Conservation (phyloP, 92 coral and sea anemone genomes). For the Epizoanthus ramosus region DNA sequence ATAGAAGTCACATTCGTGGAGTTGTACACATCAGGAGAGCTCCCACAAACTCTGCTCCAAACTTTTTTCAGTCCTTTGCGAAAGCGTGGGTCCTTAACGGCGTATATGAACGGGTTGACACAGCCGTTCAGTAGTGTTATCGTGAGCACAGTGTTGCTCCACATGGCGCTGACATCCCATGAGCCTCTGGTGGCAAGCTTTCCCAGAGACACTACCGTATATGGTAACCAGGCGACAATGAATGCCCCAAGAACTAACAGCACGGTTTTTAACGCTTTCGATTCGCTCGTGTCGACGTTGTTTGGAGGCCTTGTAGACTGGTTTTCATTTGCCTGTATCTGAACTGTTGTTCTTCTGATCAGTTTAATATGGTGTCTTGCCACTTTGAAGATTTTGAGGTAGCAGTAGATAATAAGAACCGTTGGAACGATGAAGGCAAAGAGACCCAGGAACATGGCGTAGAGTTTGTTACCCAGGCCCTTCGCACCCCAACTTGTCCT, state of each 20-base stretch:
- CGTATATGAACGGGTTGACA: slow-evolving; percentile 76
- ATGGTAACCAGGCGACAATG: slow-evolving; percentile 83
- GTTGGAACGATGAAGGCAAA: slow-evolving; percentile 65
- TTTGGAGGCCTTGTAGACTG: slow-evolving; percentile 24
- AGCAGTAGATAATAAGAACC: slow-evolving; percentile 65
- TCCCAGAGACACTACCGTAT: slow-evolving; percentile 64
- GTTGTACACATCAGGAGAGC: background rate
- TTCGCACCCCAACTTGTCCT: slow-evolving; percentile 83
- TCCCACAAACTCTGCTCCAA: background rate
- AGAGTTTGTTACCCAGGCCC: slow-evolving; percentile 63
- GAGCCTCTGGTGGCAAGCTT: slow-evolving; percentile 57
- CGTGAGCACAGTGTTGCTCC: slow-evolving; percentile 69
- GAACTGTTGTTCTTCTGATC: slow-evolving; percentile 67
- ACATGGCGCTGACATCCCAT: slow-evolving; percentile 56
- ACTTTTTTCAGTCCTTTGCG: slow-evolving; percentile 59
- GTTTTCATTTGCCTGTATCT: slow-evolving; percentile 19
- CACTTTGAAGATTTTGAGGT: slow-evolving; percentile 62
- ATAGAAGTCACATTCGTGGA: background rate
- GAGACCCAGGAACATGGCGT: slow-evolving; percentile 63
- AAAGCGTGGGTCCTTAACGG: slow-evolving; percentile 74
- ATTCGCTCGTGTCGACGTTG: slow-evolving; percentile 50
- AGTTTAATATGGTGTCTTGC: slow-evolving; percentile 69
- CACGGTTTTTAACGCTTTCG: slow-evolving; percentile 69
- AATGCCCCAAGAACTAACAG: slow-evolving; percentile 79
- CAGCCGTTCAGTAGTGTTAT: slow-evolving; percentile 75